Evolutionary conservation across 2,797 vertebrate genomes (phyloP).

Genomic region (Emydoidea blandingii): DNA sequence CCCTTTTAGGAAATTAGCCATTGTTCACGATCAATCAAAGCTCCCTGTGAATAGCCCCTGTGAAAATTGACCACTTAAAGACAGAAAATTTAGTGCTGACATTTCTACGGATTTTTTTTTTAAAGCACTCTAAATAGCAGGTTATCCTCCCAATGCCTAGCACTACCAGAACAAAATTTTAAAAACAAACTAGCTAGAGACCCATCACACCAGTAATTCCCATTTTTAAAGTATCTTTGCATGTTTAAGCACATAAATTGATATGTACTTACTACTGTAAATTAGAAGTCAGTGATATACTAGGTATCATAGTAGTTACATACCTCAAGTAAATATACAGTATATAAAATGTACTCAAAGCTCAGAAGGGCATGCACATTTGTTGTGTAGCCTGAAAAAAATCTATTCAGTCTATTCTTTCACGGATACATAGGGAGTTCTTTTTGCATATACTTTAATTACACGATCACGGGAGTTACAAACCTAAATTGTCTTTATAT

Average conservation of each 20-base stretch:
- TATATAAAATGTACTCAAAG: background rate
- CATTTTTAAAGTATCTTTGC: background rate
- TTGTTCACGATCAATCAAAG: background rate
- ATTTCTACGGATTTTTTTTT: background rate
- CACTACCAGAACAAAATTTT: background rate
- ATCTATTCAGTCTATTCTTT: slow-evolving; percentile 15
- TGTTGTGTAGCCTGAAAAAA: background rate
- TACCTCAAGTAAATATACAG: background rate
- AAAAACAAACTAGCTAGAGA: background rate
- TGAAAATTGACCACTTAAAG: background rate
- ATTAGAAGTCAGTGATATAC: background rate
- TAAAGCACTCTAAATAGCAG: background rate
- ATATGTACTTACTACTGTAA: background rate
- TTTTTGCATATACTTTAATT: slow-evolving; percentile 48
- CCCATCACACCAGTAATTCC: fast-evolving
- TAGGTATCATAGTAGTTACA: background rate
- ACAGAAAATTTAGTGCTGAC: background rate
- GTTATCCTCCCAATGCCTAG: background rate
- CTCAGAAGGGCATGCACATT: background rate
- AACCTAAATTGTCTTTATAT: slow-evolving; percentile 13
- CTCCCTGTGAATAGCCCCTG: background rate
- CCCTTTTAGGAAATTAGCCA: background rate
- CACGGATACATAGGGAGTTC: background rate
- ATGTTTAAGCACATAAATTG: background rate
- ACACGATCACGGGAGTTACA: slow-evolving; percentile 42